phyloP scores from a whole-genome alignment of 1,140 invertebrate species.

The Scaptomyza pallida region DNA sequence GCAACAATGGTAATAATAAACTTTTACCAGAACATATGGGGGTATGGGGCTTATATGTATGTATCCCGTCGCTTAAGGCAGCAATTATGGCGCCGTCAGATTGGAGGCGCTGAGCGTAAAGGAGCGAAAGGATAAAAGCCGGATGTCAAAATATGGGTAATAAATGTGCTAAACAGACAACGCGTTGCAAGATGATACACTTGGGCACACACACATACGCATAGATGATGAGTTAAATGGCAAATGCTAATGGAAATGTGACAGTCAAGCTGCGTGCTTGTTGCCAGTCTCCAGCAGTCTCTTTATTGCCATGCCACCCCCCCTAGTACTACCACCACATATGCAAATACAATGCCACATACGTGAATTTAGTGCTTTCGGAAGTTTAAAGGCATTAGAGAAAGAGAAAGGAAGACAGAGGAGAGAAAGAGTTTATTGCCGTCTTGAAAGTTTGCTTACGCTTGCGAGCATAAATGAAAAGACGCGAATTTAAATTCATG shows the following conservation, averaged over 20 bases:
- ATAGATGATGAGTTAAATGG: slow-evolving; percentile 70
- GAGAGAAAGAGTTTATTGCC: slow-evolving; percentile 57
- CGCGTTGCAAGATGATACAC: slow-evolving; percentile 70
- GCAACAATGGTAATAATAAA: slow-evolving; percentile 27
- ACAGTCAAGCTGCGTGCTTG: slow-evolving; percentile 57
- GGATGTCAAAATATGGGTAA: slow-evolving; percentile 77
- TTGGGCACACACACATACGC: slow-evolving; percentile 35
- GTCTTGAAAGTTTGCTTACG: slow-evolving; percentile 74
- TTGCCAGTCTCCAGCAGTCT: slow-evolving; percentile 36
- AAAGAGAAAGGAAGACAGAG: too few species aligned
- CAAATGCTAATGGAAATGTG: slow-evolving; percentile 80
- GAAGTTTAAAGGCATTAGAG: slow-evolving; percentile 64
- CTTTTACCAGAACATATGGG: too few species aligned
- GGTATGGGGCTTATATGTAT: too few species aligned
- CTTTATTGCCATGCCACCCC: slow-evolving; percentile 31
- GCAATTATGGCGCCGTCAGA: slow-evolving; percentile 60
- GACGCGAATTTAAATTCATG: slow-evolving; percentile 76
- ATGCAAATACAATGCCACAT: slow-evolving; percentile 63
- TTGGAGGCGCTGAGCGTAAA: slow-evolving; percentile 22
- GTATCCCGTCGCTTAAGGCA: slow-evolving; percentile 42
- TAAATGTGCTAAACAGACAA: slow-evolving; percentile 65
- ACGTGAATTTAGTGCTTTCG: slow-evolving; percentile 74
- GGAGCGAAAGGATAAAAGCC: slow-evolving; percentile 77
- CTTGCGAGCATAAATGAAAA: slow-evolving; percentile 75
- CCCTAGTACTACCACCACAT: slow-evolving; percentile 17